Percentiles rank a stretch among this genome's conserved stretches.
These are phyloP conservation scores for Brachionus angularis DNA, from an alignment of 1,140 invertebrate genomes.

Conservation along the genomic window DNA sequence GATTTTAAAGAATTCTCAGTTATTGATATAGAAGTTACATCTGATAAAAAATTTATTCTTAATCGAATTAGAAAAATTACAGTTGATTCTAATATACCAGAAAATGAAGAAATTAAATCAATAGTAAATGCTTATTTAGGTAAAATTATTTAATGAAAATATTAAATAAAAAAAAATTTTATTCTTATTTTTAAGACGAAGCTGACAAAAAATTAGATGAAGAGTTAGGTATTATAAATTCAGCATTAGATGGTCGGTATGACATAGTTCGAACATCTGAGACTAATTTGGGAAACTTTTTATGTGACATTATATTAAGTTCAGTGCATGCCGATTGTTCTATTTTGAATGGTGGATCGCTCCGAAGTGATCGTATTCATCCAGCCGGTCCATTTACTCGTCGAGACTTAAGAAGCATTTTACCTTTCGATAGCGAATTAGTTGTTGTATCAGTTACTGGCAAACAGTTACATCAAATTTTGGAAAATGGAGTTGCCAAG, in stretches of 20 bases:
- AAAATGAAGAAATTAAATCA: slow-evolving; percentile 69
- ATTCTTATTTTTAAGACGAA: not conserved
- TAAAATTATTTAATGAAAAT: slow-evolving; percentile 55
- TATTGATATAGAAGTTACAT: not conserved
- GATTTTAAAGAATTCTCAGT: slow-evolving; percentile 41
- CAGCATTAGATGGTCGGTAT: slow-evolving; percentile 78
- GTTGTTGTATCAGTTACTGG: slow-evolving; percentile 62
- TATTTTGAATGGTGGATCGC: slow-evolving; percentile 79
- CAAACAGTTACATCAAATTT: slow-evolving; percentile 60
- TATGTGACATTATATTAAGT: slow-evolving; percentile 77
- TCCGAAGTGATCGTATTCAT: slow-evolving; percentile 70
- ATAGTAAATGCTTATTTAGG: slow-evolving; percentile 70
- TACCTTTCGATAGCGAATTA: slow-evolving; percentile 77
- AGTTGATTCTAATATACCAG: slow-evolving; percentile 67
- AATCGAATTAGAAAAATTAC: slow-evolving; percentile 67
- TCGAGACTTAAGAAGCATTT: slow-evolving; percentile 72
- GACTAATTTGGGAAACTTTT: slow-evolving; percentile 84
- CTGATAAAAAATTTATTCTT: not conserved
- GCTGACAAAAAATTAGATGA: slow-evolving; percentile 38
- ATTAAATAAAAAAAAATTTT: not conserved
- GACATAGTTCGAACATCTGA: slow-evolving; percentile 71
- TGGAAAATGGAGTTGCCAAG: slow-evolving; percentile 17
- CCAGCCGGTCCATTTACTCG: slow-evolving; percentile 74
- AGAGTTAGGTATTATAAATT: slow-evolving; percentile 69
- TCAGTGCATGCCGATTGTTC: slow-evolving; percentile 76